Evolutionary conservation across 2,797 vertebrate genomes (phyloP), one percentile per base, ranked within the genome.

Genomic region (Anas bernieri): DNA sequence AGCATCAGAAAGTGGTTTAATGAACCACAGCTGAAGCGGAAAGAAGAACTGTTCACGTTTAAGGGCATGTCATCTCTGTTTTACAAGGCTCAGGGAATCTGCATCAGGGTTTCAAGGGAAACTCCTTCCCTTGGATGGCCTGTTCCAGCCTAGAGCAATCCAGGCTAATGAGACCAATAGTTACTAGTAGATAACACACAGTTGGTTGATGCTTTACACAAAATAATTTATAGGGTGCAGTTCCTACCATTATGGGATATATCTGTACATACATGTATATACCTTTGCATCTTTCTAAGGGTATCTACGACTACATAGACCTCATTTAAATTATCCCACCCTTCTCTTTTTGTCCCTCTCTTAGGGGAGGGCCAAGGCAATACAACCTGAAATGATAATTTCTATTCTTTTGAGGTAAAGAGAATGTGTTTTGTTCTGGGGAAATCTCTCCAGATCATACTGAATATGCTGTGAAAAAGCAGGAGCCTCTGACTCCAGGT

Each of bases 1-100:
- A 89, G 62, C 37, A 81, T 63, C 82, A 95, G 84, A 86, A 91
- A 78, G 55, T 48, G 50, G 45, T 54, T 95, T 95, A 91, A 93
- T 62, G 84, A 88, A 75, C 77, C 66, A 83, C 92, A 94, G 85
- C 43, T 93, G 84, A 96, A 94, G 59, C 11, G 23, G 67, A 54
- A 93, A 89, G n/a, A 56, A 85, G 80, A 83, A 56, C 21, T 62
- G 48, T 76, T 73, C 72, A 88, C 77, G 45, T 94, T 92, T 83
- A 80, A 88, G 56, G 59, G 72, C 28, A 68, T 9, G 17, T 37
- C 83, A 33, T 66, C 25, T 75, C 48, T 0, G 0, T 26, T 55
- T 20, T 3, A 0, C 0, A 2, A 86, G 67, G 39, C 2, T 3
- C 50, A 54, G 72, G 41, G 28, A 68, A 80, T 78, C 80, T 9